Conservation (phyloP, 2,797 vertebrate species). For the Sebastes steindachneri region DNA sequence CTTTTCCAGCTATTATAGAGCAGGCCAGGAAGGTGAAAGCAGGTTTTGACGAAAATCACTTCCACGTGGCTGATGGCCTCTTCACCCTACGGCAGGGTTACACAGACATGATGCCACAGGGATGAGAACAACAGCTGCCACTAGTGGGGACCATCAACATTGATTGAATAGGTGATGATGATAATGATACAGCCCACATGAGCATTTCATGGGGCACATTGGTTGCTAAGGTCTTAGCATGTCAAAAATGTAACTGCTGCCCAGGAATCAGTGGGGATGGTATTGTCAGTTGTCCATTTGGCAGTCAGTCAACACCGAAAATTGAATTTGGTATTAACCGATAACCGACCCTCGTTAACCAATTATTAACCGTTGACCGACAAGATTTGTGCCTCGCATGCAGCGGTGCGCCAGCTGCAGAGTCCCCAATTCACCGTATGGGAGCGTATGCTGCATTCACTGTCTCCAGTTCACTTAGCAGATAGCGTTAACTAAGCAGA, state of each 20-base stretch:
- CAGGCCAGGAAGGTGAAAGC: constrained; percentile 70
- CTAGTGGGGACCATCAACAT: not conserved
- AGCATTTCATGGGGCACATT: not conserved
- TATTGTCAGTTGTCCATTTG: not conserved
- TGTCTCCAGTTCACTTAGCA: no score
- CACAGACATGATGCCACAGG: constrained; percentile 7
- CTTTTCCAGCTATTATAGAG: constrained; percentile 37
- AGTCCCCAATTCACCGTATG: no score
- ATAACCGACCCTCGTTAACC: no score
- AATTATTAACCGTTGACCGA: no score
- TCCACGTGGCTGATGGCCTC: constrained; percentile 59
- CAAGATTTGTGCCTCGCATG: no score
- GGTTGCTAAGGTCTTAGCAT: not conserved
- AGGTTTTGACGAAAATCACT: constrained; percentile 74
- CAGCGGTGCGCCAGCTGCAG: no score
- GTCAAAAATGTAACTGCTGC: not conserved
- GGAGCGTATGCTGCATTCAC: no score
- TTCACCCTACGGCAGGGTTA: constrained; percentile 21
- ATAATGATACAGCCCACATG: constrained; percentile 1
- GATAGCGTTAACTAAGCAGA: no score
- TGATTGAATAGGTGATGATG: not conserved
- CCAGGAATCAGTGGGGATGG: not conserved
- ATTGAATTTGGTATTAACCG: no score
- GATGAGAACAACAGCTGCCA: not conserved
- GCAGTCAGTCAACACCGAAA: not conserved